Conservation (phyloP, 2,797 vertebrate genomes). For the Trachurus trachurus region DNA sequence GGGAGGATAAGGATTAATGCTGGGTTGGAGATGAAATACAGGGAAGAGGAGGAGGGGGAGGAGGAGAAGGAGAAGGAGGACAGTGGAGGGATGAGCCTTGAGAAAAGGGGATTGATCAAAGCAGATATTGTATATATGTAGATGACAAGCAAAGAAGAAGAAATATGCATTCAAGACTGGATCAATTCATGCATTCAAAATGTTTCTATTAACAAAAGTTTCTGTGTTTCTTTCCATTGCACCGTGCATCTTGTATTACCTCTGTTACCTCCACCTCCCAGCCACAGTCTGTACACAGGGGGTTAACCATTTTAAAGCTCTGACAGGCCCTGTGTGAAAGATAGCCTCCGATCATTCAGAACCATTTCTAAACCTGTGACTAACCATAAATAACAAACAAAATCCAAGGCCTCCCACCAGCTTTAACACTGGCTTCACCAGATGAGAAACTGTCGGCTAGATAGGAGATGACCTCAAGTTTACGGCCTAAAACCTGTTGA, state of each 20-base stretch:
- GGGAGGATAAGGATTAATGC: constrained; percentile 80
- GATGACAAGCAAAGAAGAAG: constrained; percentile 41
- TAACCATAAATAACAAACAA: constrained; percentile 89
- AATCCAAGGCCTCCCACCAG: constrained; percentile 84
- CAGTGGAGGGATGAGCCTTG: constrained; percentile 50
- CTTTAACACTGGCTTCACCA: constrained; percentile 68
- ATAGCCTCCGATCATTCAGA: constrained; percentile 81
- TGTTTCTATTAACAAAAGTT: constrained; percentile 1
- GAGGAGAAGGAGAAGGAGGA: constrained; percentile 24
- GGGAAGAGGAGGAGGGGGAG: constrained; percentile 38
- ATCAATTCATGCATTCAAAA: constrained; percentile 8
- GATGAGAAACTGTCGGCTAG: constrained; percentile 83
- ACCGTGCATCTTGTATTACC: background rate
- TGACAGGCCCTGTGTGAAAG: constrained; percentile 72
- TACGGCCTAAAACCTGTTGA: constrained; percentile 86
- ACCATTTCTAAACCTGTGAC: constrained; percentile 84
- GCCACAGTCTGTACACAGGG: constrained; percentile 35
- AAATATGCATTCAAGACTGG: constrained; percentile 18
- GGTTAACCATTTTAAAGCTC: constrained; percentile 64
- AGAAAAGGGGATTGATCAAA: constrained; percentile 56
- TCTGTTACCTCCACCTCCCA: background rate
- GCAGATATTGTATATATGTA: constrained; percentile 29
- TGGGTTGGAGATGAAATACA: constrained; percentile 62
- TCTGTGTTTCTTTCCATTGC: constrained; percentile 1
- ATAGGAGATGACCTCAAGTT: constrained; percentile 86